Base-by-base conservation (phyloP, 2,888 invertebrate species). In the Hirtodrosophila duncani region DNA sequence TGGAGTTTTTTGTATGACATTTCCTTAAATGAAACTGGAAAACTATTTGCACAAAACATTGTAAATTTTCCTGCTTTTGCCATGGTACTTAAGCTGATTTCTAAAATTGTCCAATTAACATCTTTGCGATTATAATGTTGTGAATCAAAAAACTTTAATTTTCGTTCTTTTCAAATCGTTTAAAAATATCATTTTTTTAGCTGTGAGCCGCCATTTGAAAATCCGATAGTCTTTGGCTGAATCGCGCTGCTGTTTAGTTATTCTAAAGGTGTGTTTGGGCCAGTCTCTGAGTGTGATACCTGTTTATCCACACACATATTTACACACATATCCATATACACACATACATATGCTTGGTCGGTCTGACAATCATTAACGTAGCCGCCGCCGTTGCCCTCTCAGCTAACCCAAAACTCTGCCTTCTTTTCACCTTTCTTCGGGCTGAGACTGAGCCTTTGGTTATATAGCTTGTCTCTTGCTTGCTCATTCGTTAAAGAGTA, bases 381-480 rank as follows among this genome's bases (percentile, higher is more conserved):
- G 14, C 20, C 26, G 27, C 5, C 33, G 10, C 11, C 33, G 4
- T 20, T 13, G 42, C 37, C 45, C 23, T 52, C 34, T 41, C 58
- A 36, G 57, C 56, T 56, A 57, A 58, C 49, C 58, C 49, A 48
- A 56, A 39, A n/a, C n/a, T n/a, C n/a, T 50, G 66, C 67, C 53
- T 63, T 78, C 67, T 78, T 78, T 71, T 71, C 70, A 74, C 78
- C 67, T 71, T 78, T 74, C 67, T n/a, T n/a, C n/a, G n/a, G n/a
- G n/a, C n/a, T 20, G 4, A 20, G 4, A 20, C 5, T 20, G 4
- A 6, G 20, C 7, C 7, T 20, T 20, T 20, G 4, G 20, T 20
- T 20, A 20, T 7, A 20, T 20, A 6, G 4, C 4, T 20, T n/a
- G n/a, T n/a, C n/a, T n/a, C n/a, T n/a, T n/a, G n/a, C n/a, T n/a